A percentile compares a stretch with the other conserved stretches of the same genome.
phyloP scores from a whole-genome alignment of 2,888 invertebrate species.

The Gastracanthus pulcherrimus region DNA sequence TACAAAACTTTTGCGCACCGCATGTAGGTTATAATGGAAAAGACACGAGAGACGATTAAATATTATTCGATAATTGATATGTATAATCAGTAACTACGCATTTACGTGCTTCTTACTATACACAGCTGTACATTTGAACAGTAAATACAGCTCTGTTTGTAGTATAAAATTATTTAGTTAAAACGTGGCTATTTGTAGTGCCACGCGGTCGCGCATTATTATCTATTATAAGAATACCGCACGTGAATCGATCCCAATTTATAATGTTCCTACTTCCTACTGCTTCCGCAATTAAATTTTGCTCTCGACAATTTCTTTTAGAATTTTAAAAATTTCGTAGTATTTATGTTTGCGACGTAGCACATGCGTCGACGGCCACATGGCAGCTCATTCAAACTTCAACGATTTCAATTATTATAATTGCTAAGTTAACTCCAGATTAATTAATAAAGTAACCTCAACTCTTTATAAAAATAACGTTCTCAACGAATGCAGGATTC shows the following conservation, averaged over 20 bases:
- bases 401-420: too few relatives aligned
- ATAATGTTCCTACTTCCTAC: not conserved
- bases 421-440: too few relatives aligned
- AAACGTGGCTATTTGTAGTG: not conserved
- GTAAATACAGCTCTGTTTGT: not conserved
- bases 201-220: not conserved
- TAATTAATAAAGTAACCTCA: too few relatives aligned
- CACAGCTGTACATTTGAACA: not conserved
- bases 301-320: not conserved
- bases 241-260: too few relatives aligned
- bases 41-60: too few relatives aligned
- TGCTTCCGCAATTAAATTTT: not conserved
- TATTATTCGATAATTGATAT: too few relatives aligned
- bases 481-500: too few relatives aligned
- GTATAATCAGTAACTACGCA: too few relatives aligned
- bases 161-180: not conserved
- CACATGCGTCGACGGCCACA: not conserved
- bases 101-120: too few relatives aligned
- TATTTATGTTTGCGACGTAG: not conserved
- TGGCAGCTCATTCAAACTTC: not conserved
- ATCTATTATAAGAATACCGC: not conserved
- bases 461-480: too few relatives aligned
- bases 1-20: too few relatives aligned
- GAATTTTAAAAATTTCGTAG: not conserved
- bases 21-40: too few relatives aligned